Evolutionary conservation across 2,113 vertebrate species (phyloP), one percentile per base, ranked within the genome.

Genomic region (Xiphias gladius): DNA sequence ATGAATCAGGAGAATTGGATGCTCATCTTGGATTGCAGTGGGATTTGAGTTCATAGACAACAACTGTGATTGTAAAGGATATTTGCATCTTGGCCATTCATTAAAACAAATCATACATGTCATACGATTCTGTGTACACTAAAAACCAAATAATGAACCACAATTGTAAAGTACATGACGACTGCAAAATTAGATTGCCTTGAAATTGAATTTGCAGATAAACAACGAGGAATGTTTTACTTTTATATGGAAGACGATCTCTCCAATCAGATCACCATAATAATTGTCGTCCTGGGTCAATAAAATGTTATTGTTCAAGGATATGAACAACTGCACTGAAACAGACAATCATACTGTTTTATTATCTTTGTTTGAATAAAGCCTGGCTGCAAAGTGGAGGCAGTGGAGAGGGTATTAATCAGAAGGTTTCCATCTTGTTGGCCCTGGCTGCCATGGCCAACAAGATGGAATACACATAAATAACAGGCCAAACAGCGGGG

Each of bases 381-480:
- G 55, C 62, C 57, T 50, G 48, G 78, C 57, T 73, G 75, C 70
- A 65, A 62, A 86, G 76, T 69, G 76, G 80, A 78, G 65, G 69
- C 68, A 69, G 69, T 13, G 43, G 35, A 52, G 61, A 75, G 64
- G 43, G 22, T 62, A 82, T 89, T 78, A 89, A 88, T 91, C 7
- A 85, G 66, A 73, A 46, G 67, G 89, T 7, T 81, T 89, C 71
- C 80, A 83, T 89, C 73, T 83, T 65, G 79, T 68, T 71, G 72
- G 58, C 37, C 16, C 14, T 62, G 85, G 89, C 81, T 86, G 80
- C 37, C 85, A 48, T 73, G 84, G 82, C 76, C 89, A 89, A 70
- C 79, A 62, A 69, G 71, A 87, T 84, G 83, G 90, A 86, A 76
- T 72, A 54, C 73, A 89, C 86, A 91, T 93, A 92, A 94, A 94